Evolutionary conservation across 2,113 vertebrate genomes (phyloP), one percentile per base, ranked within the genome.

Genomic region (Ceuthmochares aereus): DNA sequence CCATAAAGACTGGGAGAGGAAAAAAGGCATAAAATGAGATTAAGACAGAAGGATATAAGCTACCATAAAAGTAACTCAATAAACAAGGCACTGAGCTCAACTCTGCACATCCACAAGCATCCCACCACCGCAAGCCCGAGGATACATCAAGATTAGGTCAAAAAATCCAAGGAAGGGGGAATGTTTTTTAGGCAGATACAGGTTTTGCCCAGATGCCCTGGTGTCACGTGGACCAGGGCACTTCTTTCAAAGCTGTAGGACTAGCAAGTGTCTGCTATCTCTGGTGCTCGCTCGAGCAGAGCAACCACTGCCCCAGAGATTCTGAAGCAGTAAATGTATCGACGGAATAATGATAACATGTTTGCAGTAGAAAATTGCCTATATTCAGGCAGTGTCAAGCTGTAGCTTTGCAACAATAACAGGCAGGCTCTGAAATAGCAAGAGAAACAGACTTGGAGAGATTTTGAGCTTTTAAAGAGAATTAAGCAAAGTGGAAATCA

Each of bases 351-450:
- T 74, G 95, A 95, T 96, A 94, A 94, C 92, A 52, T 90, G 85
- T 83, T 94, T 85, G 93, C 82, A 56, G 95, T 25, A 92, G 95
- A 96, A 97, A 92, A 97, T 94, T 96, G 92, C 90, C 90, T 87
- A 7, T 86, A 90, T 88, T 87, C 84, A 90, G 82, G 79, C 72
- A 60, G 60, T 63, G 88, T 90, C 96, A 93, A 86, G 92, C 90
- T 96, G 63, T 87, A 96, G 78, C 75, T 93, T 91, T 73, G 77
- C 89, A 85, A 91, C 93, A 95, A 88, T 86, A 96, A 90, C 72
- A 86, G 85, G 75, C 79, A 80, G 79, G 5, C 90, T 86, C 64
- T 18, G 92, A 74, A 90, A 96, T 27, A 85, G 82, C 82, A 86
- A 56, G 34, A 77, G 87, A 34, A 91, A 66, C 72, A 90, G 80